Base-by-base conservation (phyloP, 2,888 invertebrate species). In the Pollenia angustigena region DNA sequence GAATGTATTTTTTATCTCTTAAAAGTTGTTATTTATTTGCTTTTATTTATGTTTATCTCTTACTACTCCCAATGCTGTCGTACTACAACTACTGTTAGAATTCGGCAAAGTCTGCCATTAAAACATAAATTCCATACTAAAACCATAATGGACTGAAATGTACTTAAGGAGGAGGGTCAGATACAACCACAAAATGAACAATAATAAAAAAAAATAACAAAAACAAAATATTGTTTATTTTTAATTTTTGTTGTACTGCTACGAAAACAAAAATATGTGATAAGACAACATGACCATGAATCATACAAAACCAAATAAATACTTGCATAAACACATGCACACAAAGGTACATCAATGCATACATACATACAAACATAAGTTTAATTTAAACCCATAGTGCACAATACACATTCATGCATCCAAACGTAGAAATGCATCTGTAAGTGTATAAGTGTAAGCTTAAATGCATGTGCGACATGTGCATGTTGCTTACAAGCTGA, bases 261-360 rank as follows among this genome's bases (percentile, higher is more conserved):
- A 62, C 48, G 54, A 46, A 71, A 56, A 14, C 46, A 66, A 76
- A 54, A 81, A 56, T 78, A n/a, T 82, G 82, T 85, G 82, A 85
- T 85, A 85, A 85, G 85, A 69, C 85, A 82, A 82, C 74, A 85
- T 85, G 82, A 79, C 79, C 85, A 85, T 85, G 85, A 85, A 85
- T 85, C 85, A 85, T 85, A 74, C 62, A 76, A 80, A 54, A 71
- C 71, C 69, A 80, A 80, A 80, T 72, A 72, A 72, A 46, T 54
- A 50, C 48, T 23, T 23, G n/a, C 62, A 54, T 23, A 64, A 44
- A n/a, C 52, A 42, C 16, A 74, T 0, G 18, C 9, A 44, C 11
- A 68, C n/a, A 40, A 12, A 8, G 8, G n/a, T 62, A 48, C 54
- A 46, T 56, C 6, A 6, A 12, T 52, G 3, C 60, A 18, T 11